Base-by-base conservation (phyloP, 64 coral and sea anemone genomes). In the Acropora tenuis region DNA sequence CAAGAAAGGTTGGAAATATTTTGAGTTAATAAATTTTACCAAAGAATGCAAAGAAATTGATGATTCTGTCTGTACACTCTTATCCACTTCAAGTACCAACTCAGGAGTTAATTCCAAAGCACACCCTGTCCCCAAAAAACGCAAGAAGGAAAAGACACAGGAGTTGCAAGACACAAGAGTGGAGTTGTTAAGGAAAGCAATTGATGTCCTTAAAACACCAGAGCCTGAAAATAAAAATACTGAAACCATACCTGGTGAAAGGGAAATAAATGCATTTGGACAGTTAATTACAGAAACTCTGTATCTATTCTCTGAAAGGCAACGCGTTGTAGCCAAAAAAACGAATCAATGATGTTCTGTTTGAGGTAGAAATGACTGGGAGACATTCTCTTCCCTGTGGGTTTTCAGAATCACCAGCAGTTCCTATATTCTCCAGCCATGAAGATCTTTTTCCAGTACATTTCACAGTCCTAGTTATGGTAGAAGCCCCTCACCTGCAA, bases 271-370 rank as follows among this genome's bases (percentile, higher is more conserved):
- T 83, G 72, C 89, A 84, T 92, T 92, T 85, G 63, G 90, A 48
- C 17, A 59, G 42, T 76, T 92, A 58, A 59, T 92, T 7, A 74
- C 75, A 92, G 43, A 67, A 77, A 92, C 90, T 15, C 81, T 92
- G 0, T 42, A 71, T 61, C 75, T 44, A 86, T 86, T 92, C 52
- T 41, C 55, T 78, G 47, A 74, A 13, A 91, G 8, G 72, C 71
- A 75, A 84, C 73, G 69, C n/a, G n/a, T n/a, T n/a, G n/a, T n/a
- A n/a, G n/a, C n/a, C n/a, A n/a, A n/a, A n/a, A n/a, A n/a, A n/a
- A n/a, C n/a, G n/a, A 91, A 91, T 89, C 18, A 63, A 45, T 77
- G 79, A 91, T 84, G 80, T 84, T 13, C 83, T 77, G 74, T 91
- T 83, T 55, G 80, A 83, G 74, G 80, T 43, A 72, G n/a, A 78